Evolutionary conservation across 2,888 invertebrate genomes (phyloP).

Genomic region (Stegana nigrithorax): DNA sequence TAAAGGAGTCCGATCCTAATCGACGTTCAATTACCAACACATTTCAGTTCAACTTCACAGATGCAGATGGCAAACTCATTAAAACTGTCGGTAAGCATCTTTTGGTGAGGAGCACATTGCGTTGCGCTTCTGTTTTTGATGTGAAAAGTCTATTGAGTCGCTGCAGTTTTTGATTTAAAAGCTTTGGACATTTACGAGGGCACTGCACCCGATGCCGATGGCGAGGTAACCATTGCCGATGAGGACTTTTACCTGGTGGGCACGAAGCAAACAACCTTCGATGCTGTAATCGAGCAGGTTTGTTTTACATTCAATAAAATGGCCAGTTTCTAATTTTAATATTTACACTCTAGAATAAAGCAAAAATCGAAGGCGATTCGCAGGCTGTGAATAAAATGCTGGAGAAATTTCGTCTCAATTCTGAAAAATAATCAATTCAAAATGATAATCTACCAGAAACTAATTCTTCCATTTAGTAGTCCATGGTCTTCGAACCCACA

Average conservation of each 20-base stretch:
- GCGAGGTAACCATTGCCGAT: constrained; percentile 60
- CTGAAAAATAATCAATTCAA: constrained; percentile 40
- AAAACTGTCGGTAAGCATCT: constrained; percentile 62
- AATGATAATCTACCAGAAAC: too few relatives aligned
- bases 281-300: constrained; percentile 56
- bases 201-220: constrained; percentile 49
- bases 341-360: constrained; percentile 51
- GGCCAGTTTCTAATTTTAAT: not conserved
- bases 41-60: constrained; percentile 65
- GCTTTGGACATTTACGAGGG: constrained; percentile 65
- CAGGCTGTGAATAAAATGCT: constrained; percentile 62
- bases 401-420: constrained; percentile 61
- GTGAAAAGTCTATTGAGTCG: constrained; percentile 39
- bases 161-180: constrained; percentile 67
- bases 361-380: constrained; percentile 55
- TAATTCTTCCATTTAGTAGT: too few relatives aligned
- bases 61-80: constrained; percentile 61
- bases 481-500: too few relatives aligned
- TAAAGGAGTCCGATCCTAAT: constrained; percentile 61
- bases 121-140: not conserved
- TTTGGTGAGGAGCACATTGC: not conserved
- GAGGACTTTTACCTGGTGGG: constrained; percentile 65
- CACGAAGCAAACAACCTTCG: constrained; percentile 57
- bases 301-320: constrained; percentile 8
- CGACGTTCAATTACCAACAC: constrained; percentile 60